Evolutionary conservation across 2,113 vertebrate species (phyloP).

Genomic region (Callaeas wilsoni): DNA sequence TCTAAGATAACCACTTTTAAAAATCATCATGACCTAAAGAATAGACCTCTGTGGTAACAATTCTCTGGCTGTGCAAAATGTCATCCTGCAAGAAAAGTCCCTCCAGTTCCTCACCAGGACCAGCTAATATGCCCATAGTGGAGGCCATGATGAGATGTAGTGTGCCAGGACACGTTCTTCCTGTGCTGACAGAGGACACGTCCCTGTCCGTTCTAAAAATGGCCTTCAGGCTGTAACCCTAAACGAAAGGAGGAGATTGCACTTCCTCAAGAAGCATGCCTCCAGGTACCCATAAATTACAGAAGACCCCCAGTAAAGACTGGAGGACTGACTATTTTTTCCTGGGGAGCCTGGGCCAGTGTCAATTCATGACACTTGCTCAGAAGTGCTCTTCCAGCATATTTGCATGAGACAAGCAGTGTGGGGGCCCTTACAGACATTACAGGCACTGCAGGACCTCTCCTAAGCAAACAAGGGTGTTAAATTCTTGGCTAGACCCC

Average conservation of each 20-base stretch:
- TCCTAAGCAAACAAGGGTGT: neutral
- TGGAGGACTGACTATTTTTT: neutral
- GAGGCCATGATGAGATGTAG: neutral
- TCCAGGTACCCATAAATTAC: neutral
- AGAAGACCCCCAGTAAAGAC: neutral
- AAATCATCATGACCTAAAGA: neutral
- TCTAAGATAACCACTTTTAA: neutral
- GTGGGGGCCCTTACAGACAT: neutral
- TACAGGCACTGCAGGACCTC: neutral
- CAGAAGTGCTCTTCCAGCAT: neutral
- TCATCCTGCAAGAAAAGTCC: neutral
- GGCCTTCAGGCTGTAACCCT: constrained; percentile 6
- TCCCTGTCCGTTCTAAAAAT: neutral
- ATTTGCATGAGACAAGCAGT: neutral
- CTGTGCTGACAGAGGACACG: neutral
- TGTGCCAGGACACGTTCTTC: neutral
- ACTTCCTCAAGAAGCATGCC: neutral
- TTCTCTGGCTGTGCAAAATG: neutral
- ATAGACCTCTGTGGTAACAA: neutral
- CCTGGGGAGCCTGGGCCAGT: neutral
- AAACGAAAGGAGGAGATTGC: neutral
- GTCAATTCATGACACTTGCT: neutral
- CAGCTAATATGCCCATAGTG: neutral
- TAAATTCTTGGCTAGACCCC: neutral
- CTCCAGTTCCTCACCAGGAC: neutral